A percentile compares a stretch with the other conserved stretches of the same genome.
Evolutionary conservation across 2,113 vertebrate genomes (phyloP).

Genomic region (Phyllopteryx taeniolatus): DNA sequence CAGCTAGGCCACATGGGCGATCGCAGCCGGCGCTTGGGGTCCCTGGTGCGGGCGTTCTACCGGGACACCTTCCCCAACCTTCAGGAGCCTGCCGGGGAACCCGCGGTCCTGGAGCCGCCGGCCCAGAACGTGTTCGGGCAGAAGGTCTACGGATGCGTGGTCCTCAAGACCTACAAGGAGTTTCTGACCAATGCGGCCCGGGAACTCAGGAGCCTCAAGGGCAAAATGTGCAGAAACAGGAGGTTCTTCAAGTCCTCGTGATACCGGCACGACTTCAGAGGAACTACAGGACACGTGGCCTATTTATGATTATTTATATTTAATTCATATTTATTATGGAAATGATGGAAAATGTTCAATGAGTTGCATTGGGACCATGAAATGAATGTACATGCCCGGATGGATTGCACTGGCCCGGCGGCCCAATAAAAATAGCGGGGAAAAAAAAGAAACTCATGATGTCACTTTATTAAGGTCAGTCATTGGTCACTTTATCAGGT

Average conservation of each 20-base stretch:
- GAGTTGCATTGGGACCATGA: neutral
- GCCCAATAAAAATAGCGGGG: too few species aligned
- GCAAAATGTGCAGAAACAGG: constrained; percentile 37
- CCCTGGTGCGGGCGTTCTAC: constrained; percentile 40
- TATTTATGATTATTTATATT: constrained; percentile 73
- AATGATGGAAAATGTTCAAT: neutral
- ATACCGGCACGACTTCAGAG: neutral
- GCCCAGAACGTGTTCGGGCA: constrained; percentile 72
- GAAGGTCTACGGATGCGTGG: constrained; percentile 74
- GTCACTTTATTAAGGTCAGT: too few species aligned
- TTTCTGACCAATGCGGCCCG: constrained; percentile 49
- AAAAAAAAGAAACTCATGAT: too few species aligned
- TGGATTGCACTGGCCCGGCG: too few species aligned
- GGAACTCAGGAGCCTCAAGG: constrained; percentile 61
- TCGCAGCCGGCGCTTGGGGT: constrained; percentile 25
- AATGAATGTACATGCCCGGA: neutral
- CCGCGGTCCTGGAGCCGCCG: constrained; percentile 56
- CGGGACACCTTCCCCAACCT: constrained; percentile 68
- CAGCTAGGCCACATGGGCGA: neutral
- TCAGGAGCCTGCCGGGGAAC: constrained; percentile 49
- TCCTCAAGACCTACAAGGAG: constrained; percentile 67
- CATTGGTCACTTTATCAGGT: too few species aligned
- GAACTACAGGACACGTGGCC: neutral
- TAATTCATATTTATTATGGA: constrained; percentile 53
- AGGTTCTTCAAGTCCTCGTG: neutral